Evolutionary conservation across 2,888 invertebrate genomes (phyloP).

Genomic region (Agriotes lineatus): DNA sequence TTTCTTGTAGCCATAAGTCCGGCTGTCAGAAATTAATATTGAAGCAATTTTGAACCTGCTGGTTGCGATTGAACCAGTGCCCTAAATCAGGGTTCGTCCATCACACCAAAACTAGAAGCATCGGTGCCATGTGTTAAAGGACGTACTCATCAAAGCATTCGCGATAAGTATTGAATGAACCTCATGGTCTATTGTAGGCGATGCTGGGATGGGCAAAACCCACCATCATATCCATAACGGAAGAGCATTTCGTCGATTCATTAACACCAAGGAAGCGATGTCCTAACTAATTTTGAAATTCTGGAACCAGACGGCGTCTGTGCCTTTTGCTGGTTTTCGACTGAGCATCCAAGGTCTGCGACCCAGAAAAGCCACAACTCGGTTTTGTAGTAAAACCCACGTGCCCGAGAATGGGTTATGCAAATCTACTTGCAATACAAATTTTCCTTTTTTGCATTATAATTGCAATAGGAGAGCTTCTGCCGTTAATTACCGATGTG

Average conservation of each 20-base stretch:
- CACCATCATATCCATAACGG: conserved; percentile 34
- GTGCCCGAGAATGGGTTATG: background rate
- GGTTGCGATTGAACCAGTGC: too few species aligned
- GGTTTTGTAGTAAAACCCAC: conserved; percentile 8
- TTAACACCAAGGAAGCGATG: background rate
- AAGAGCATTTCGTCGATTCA: background rate
- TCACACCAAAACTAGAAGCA: too few species aligned
- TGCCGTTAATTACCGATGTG: background rate
- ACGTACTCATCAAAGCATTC: too few species aligned
- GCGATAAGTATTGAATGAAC: conserved; percentile 9
- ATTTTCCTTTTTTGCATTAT: background rate
- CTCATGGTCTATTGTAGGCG: conserved; percentile 51
- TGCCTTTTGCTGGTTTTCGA: conserved; percentile 2
- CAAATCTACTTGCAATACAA: background rate
- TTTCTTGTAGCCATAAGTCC: background rate
- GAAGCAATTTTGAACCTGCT: too few species aligned
- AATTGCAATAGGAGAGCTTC: background rate
- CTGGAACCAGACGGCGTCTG: background rate
- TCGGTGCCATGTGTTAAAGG: too few species aligned
- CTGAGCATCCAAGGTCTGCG: conserved; percentile 3
- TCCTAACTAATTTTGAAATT: background rate
- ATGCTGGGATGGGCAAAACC: conserved; percentile 49
- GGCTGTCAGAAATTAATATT: too few species aligned
- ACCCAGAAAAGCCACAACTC: conserved; percentile 3
- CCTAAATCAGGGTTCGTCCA: too few species aligned